Percentiles rank a stretch among this genome's conserved stretches.
Conservation (phyloP, 1,140 invertebrate species). For the Penaeus indicus region DNA sequence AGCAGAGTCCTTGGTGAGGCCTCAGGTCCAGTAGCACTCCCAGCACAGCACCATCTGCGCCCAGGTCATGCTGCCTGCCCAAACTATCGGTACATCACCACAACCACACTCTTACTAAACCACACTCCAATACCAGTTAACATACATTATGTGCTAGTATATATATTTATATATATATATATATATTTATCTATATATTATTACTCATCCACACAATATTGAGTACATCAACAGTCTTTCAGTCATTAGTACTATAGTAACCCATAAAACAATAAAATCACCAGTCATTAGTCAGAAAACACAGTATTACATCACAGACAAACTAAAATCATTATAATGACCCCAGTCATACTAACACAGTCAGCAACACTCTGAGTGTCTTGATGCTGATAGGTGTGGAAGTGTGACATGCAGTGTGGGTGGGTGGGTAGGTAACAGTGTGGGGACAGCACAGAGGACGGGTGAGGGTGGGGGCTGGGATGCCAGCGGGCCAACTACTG, state of each 20-base stretch:
- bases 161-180: conserved; percentile 44
- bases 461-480: conserved; percentile 21
- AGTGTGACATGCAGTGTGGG: conserved; percentile 11
- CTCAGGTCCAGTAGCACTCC: too few relatives aligned
- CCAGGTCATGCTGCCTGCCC: too few relatives aligned
- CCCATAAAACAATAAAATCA: conserved; percentile 51
- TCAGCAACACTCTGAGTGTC: not conserved
- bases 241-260: conserved; percentile 51
- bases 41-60: too few relatives aligned
- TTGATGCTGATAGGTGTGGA: not conserved
- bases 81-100: too few relatives aligned
- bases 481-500: conserved; percentile 50
- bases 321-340: conserved; percentile 52
- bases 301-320: conserved; percentile 58
- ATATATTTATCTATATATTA: conserved; percentile 28
- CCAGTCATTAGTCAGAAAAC: conserved; percentile 49
- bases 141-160: conserved; percentile 9
- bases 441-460: conserved; percentile 27
- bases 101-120: too few relatives aligned
- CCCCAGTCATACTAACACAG: conserved; percentile 35
- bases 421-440: conserved; percentile 32
- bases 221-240: conserved; percentile 52
- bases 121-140: too few relatives aligned
- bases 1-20: too few relatives aligned
- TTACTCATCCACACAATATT: conserved; percentile 50